Evolutionary conservation across 2,113 vertebrate genomes (phyloP).

Genomic region (rabbit (Oryctolagus cuniculus)): DNA sequence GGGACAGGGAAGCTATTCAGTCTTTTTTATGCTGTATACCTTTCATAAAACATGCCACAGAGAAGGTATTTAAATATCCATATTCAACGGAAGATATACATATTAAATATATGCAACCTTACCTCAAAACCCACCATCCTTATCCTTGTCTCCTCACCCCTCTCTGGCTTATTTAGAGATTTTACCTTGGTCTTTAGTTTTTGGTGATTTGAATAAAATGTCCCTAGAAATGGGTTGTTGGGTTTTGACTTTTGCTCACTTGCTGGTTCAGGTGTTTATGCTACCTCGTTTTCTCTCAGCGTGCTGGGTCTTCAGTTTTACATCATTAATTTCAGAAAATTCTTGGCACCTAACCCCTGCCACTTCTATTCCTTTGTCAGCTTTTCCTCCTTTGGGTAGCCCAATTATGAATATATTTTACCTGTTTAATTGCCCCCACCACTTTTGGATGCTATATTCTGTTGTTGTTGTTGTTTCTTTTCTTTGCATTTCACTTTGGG

Average conservation of each 20-base stretch:
- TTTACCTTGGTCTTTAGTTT: not conserved
- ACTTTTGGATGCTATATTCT: not conserved
- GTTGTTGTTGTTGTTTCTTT: not conserved
- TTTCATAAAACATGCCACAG: not conserved
- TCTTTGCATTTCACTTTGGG: not conserved
- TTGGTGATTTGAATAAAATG: not conserved
- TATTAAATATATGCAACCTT: not conserved
- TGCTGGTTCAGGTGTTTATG: not conserved
- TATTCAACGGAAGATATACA: not conserved
- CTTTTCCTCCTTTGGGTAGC: not conserved
- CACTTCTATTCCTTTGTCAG: not conserved
- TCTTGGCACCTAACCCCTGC: not conserved
- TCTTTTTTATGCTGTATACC: not conserved
- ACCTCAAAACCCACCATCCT: slow-evolving; percentile 15
- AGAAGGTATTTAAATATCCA: slow-evolving; percentile 34
- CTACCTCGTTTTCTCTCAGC: not conserved
- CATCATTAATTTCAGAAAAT: not conserved
- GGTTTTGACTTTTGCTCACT: not conserved
- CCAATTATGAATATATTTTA: not conserved
- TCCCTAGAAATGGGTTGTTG: not conserved
- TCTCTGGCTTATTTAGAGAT: not conserved
- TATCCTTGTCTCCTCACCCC: not conserved
- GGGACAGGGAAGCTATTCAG: not conserved
- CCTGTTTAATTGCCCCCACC: not conserved
- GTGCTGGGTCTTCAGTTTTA: not conserved